Evolutionary conservation across 2,113 vertebrate species (phyloP).

Genomic region (Albula goreensis): DNA sequence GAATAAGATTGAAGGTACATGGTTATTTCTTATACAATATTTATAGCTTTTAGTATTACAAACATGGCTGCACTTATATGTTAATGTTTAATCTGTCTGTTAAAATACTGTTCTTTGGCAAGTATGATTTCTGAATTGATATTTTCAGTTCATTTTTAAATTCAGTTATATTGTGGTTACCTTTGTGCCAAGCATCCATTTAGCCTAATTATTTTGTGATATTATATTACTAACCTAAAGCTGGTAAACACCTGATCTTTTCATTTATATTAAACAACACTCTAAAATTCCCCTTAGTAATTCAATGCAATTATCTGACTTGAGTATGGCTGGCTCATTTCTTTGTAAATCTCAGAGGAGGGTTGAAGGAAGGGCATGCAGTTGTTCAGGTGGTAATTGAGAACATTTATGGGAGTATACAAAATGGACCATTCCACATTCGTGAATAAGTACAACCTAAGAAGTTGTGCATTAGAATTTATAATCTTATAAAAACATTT

Average conservation of each 20-base stretch:
- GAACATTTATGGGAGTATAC: neutral
- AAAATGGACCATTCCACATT: neutral
- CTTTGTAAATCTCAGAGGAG: neutral
- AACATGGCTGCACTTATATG: slow-evolving; percentile 7
- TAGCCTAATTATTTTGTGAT: neutral
- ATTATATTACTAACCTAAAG: neutral
- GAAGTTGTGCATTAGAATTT: neutral
- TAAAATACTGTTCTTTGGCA: slow-evolving; percentile 9
- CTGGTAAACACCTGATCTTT: neutral
- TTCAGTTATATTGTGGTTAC: neutral
- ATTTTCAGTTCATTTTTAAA: slow-evolving; percentile 14
- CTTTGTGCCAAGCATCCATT: neutral
- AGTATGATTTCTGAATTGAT: slow-evolving; percentile 15
- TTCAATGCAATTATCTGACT: neutral
- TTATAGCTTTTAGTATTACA: neutral
- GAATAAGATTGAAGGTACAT: slow-evolving; percentile 1
- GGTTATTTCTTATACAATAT: slow-evolving; percentile 19
- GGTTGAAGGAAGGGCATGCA: neutral
- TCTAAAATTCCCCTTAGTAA: slow-evolving; percentile 1
- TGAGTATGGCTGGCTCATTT: neutral
- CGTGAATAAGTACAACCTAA: neutral
- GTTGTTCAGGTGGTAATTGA: neutral
- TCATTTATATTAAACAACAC: neutral
- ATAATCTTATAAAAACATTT: neutral
- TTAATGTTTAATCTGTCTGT: neutral